These are phyloP conservation scores for Drosophila cognata DNA, from an alignment of 2,888 invertebrate genomes.

Conservation along the genomic window DNA sequence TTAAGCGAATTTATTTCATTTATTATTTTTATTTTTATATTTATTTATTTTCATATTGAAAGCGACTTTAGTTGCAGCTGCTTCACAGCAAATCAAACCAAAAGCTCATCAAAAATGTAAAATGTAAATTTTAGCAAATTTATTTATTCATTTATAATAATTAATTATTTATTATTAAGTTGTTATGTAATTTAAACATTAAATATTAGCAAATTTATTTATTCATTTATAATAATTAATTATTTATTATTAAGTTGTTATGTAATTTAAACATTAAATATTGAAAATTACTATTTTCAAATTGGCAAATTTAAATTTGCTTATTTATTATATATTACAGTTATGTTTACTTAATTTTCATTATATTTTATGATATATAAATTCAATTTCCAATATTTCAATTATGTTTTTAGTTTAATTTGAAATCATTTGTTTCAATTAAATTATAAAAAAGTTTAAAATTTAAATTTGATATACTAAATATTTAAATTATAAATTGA, in stretches of 20 bases:
- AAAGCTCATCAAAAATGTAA: too few species aligned
- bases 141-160: too few species aligned
- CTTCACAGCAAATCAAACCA: too few species aligned
- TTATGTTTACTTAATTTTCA: not conserved
- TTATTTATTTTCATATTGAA: not conserved
- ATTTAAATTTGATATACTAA: not conserved
- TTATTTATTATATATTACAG: not conserved
- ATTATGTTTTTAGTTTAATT: not conserved
- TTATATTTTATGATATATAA: not conserved
- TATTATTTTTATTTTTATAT: not conserved
- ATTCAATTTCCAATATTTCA: not conserved
- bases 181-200: too few species aligned
- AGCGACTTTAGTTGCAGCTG: not conserved
- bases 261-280: not conserved
- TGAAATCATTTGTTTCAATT: not conserved
- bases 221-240: too few species aligned
- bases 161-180: too few species aligned
- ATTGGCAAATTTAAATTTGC: not conserved
- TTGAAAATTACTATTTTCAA: not conserved
- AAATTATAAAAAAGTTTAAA: not conserved
- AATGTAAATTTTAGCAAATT: not conserved
- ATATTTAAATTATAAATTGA: not conserved
- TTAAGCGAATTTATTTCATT: not conserved
- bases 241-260: not conserved
- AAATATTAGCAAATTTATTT: too few species aligned